These are phyloP conservation scores for Pristionchus pacificus DNA, from an alignment of 1,140 invertebrate species.

Conservation along the genomic window DNA sequence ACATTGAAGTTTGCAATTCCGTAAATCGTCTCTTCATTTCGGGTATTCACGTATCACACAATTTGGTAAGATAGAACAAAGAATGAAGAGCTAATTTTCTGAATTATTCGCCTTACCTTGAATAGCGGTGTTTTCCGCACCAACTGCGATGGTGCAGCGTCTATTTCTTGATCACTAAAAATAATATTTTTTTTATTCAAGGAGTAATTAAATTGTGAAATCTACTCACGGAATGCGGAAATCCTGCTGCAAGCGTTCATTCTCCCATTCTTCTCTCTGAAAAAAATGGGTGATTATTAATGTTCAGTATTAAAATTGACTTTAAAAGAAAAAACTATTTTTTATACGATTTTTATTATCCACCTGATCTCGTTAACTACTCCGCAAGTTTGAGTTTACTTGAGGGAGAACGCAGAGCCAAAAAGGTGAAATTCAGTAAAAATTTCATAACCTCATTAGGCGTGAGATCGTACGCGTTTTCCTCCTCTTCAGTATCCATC, in stretches of 20 bases:
- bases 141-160: constrained; percentile 95
- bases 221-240: no score
- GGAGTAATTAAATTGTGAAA: not conserved
- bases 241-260: constrained; percentile 65
- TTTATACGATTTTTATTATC: not conserved
- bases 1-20: not conserved
- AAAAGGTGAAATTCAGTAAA: no score
- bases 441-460: no score
- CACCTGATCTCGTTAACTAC: no score
- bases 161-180: constrained; percentile 82
- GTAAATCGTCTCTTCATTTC: not conserved
- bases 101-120: constrained; percentile 64
- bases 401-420: no score
- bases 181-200: constrained; percentile 58
- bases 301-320: not conserved
- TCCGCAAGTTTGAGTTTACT: no score
- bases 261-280: constrained; percentile 53
- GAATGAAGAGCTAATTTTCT: not conserved
- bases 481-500: no score
- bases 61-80: not conserved
- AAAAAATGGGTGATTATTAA: constrained; percentile 10
- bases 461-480: no score
- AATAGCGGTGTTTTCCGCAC: constrained; percentile 89
- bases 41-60: no score
- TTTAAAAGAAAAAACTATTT: not conserved